These are phyloP conservation scores for Prionchulus punctatus DNA, from an alignment of 2,888 invertebrate species.

Conservation along the genomic window DNA sequence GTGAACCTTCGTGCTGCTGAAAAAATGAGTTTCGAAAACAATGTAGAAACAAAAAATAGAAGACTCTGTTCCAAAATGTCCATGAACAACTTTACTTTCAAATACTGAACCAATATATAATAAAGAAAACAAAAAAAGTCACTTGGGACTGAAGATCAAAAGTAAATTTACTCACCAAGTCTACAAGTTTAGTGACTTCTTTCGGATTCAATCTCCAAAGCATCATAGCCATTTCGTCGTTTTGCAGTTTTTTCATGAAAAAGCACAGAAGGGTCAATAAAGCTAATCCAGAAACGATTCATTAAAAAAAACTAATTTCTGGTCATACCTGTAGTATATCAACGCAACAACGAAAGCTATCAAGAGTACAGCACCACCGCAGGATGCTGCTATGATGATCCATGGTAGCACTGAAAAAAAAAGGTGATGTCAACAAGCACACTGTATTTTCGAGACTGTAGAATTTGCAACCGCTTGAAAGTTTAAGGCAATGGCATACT, in stretches of 20 bases:
- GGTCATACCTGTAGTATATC: not conserved
- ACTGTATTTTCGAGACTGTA: not conserved
- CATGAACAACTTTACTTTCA: no score
- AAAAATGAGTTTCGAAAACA: not conserved
- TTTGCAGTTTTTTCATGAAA: conserved; percentile 1
- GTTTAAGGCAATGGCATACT: not conserved
- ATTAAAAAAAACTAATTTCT: not conserved
- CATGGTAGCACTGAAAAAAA: conserved; percentile 1
- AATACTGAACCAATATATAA: no score
- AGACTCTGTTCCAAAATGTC: not conserved
- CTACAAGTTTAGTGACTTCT: conserved; percentile 2
- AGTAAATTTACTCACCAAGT: conserved; percentile 5
- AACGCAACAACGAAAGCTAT: not conserved
- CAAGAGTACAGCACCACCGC: not conserved
- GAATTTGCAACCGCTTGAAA: not conserved
- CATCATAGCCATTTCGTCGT: conserved; percentile 11
- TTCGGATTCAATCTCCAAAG: conserved; percentile 7
- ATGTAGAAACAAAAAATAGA: not conserved
- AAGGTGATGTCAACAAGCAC: not conserved
- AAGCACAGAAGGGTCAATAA: not conserved
- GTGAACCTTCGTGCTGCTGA: conserved; percentile 8
- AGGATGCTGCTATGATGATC: not conserved
- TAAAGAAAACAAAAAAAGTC: no score
- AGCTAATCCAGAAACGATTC: not conserved
- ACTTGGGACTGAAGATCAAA: not conserved